Evolutionary conservation across 1,140 invertebrate species (phyloP).

Genomic region (Charaxes varanes): DNA sequence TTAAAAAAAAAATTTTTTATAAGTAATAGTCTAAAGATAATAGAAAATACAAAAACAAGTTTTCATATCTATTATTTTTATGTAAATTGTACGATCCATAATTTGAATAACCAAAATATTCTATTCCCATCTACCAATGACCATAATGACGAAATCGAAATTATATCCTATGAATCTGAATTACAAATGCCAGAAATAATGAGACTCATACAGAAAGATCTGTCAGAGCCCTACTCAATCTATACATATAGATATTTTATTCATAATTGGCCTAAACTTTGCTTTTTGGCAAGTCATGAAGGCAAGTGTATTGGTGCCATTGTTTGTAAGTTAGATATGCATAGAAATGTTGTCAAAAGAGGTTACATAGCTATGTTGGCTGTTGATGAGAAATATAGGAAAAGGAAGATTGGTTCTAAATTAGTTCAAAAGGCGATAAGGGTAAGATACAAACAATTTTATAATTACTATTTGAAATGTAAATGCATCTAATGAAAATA

Average conservation of each 20-base stretch:
- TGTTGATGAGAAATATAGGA: conserved; percentile 95
- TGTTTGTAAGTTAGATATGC: conserved; percentile 97
- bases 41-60: too few species aligned
- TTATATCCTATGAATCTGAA: conserved; percentile 71
- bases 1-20: too few species aligned
- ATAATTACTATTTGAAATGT: too few species aligned
- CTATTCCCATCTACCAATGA: conserved; percentile 19
- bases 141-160: conserved; percentile 48
- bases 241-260: conserved; percentile 99
- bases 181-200: conserved; percentile 84
- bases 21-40: too few species aligned
- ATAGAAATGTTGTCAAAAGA: conserved; percentile 92
- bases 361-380: conserved; percentile 99
- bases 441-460: conserved; percentile 72
- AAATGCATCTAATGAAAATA: too few species aligned
- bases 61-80: too few species aligned
- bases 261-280: conserved; percentile 99
- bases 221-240: conserved; percentile 99
- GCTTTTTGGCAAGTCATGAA: conserved; percentile 93
- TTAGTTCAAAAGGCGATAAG: conserved; percentile 84
- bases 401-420: conserved; percentile 91
- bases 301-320: conserved; percentile 96
- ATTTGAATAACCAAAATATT: too few species aligned
- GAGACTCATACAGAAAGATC: conserved; percentile 98
- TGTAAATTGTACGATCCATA: too few species aligned